Evolutionary conservation across 35 echinoderm and acorn worm species (phyloP).

Genomic region (Holothuria glaberrima): DNA sequence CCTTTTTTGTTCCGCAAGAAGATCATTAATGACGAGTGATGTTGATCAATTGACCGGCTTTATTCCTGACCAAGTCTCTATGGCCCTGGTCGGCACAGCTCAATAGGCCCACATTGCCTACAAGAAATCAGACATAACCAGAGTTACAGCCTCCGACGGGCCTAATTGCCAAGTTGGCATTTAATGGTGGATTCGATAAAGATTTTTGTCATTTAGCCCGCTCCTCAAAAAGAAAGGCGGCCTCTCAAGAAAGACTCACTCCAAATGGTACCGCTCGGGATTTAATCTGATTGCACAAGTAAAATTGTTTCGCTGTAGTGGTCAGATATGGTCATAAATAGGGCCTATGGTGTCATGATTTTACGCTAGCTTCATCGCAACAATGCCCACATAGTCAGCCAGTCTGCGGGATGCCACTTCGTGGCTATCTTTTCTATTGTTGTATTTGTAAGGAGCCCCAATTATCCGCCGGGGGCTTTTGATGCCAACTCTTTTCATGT

Average conservation of each 20-base stretch:
- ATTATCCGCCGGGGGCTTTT: constrained; percentile 42
- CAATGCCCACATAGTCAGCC: constrained; percentile 26
- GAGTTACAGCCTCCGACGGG: constrained; percentile 19
- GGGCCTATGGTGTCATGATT: constrained; percentile 21
- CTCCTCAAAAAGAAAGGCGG: background rate
- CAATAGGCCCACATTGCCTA: no score
- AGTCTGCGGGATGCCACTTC: constrained; percentile 49
- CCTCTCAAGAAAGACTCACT: background rate
- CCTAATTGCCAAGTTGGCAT: constrained; percentile 45
- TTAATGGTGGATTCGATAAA: constrained; percentile 45
- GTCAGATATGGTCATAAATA: background rate
- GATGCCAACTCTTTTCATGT: constrained; percentile 8
- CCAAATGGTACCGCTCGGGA: constrained; percentile 3
- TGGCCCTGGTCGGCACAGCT: no score
- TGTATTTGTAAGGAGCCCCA: constrained; percentile 2
- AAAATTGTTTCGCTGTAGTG: constrained; percentile 34
- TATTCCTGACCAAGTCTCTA: constrained; percentile 25
- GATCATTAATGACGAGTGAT: constrained; percentile 27
- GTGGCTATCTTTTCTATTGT: constrained; percentile 37
- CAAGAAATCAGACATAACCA: no score
- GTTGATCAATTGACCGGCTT: constrained; percentile 29
- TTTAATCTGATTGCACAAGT: constrained; percentile 54
- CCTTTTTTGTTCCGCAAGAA: background rate
- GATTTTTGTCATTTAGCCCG: constrained; percentile 25
- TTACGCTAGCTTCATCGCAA: constrained; percentile 32